These are phyloP conservation scores for Auanema freiburgensis DNA, from an alignment of 2,888 invertebrate genomes.

Conservation along the genomic window DNA sequence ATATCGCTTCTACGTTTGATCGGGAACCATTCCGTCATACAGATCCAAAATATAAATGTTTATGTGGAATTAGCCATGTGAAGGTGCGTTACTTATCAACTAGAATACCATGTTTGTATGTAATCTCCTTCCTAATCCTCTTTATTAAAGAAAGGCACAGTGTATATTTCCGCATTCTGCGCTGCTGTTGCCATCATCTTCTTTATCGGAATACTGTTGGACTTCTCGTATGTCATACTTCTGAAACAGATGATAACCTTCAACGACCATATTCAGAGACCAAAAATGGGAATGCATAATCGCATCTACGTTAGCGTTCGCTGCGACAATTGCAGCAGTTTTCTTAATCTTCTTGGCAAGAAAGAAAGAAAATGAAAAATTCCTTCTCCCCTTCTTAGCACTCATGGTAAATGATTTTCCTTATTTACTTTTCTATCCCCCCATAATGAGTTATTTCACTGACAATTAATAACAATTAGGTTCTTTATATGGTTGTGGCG, in stretches of 20 bases:
- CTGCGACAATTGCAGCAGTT: constrained; percentile 24
- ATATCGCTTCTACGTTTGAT: constrained; percentile 44
- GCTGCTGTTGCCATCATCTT: too few relatives aligned
- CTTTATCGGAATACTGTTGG: too few relatives aligned
- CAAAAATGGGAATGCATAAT: background rate
- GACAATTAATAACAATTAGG: background rate
- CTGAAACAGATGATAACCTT: too few relatives aligned
- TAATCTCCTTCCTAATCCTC: background rate
- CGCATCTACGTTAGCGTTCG: constrained; percentile 27
- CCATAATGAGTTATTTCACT: constrained; percentile 1
- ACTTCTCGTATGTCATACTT: too few relatives aligned
- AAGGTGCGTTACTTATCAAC: constrained; percentile 24
- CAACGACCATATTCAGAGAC: background rate
- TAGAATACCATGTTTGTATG: background rate
- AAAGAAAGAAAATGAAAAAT: constrained; percentile 43
- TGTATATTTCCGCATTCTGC: too few relatives aligned
- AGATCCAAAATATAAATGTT: constrained; percentile 41
- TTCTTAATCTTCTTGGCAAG: constrained; percentile 30
- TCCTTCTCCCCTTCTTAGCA: constrained; percentile 34
- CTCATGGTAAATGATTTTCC: constrained; percentile 29
- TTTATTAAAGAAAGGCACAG: constrained; percentile 3
- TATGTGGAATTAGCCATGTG: constrained; percentile 39
- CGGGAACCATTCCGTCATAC: constrained; percentile 43
- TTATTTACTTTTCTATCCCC: constrained; percentile 6
- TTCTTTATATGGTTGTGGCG: constrained; percentile 18